Evolutionary conservation across 2,888 invertebrate genomes (phyloP).

Genomic region (Girardia tigrina): DNA sequence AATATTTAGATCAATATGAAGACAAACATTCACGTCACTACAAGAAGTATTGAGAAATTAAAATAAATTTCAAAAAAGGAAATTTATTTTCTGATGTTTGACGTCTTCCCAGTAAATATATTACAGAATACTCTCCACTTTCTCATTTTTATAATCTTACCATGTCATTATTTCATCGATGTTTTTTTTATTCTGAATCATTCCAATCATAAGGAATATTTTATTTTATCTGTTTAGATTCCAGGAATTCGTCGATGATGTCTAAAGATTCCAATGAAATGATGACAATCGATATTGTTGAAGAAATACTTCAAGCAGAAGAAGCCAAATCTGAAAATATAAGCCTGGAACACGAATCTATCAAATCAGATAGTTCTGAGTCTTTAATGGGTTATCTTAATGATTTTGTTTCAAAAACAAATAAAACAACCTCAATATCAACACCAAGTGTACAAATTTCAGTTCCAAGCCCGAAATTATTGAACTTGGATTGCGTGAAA

Average conservation of each 20-base stretch:
- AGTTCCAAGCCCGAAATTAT: not conserved
- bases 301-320: constrained; percentile 4
- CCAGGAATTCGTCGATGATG: not conserved
- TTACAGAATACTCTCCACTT: too few relatives aligned
- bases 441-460: not conserved
- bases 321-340: not conserved
- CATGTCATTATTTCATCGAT: too few relatives aligned
- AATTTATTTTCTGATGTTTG: too few relatives aligned
- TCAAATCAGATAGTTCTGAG: constrained; percentile 9
- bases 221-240: too few relatives aligned
- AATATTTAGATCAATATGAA: too few relatives aligned
- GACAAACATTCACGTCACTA: too few relatives aligned
- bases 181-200: too few relatives aligned
- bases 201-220: too few relatives aligned
- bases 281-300: not conserved
- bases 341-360: not conserved
- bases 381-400: constrained; percentile 10
- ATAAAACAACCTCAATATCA: not conserved
- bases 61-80: too few relatives aligned
- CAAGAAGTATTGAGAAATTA: too few relatives aligned
- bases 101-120: too few relatives aligned
- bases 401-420: not conserved
- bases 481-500: not conserved
- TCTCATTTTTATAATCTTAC: too few relatives aligned
- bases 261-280: not conserved